Evolutionary conservation across 2,113 vertebrate genomes (phyloP).

Genomic region (Bubalus kerabau): DNA sequence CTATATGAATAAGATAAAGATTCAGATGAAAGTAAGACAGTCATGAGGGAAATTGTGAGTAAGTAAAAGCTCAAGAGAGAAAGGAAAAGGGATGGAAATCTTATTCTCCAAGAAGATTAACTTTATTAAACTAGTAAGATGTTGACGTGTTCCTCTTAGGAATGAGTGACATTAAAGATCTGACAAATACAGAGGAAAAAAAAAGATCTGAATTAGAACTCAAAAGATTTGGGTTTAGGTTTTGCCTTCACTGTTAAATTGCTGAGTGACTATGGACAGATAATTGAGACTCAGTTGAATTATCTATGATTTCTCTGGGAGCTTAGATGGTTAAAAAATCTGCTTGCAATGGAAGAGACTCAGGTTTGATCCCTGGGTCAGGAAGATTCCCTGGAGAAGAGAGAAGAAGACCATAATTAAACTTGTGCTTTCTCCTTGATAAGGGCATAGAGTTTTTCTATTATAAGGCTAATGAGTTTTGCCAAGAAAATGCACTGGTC

Average conservation of each 20-base stretch:
- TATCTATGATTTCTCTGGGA: neutral
- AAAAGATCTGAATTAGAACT: neutral
- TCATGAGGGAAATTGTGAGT: neutral
- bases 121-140: neutral
- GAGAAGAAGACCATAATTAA: neutral
- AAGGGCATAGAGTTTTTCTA: neutral
- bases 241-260: constrained; percentile 26
- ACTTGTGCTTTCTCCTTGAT: neutral
- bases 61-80: neutral
- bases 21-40: neutral
- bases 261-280: neutral
- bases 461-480: neutral
- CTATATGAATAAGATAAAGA: neutral
- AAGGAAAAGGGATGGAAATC: neutral
- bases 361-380: accelerated
- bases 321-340: neutral
- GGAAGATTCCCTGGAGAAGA: neutral
- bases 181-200: neutral
- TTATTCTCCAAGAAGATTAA: neutral
- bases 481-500: neutral
- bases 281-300: constrained; percentile 13
- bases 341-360: neutral
- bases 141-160: neutral
- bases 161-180: neutral
- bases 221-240: neutral